A percentile compares a stretch with the other conserved stretches of the same genome.
Evolutionary conservation across 2,888 invertebrate genomes (phyloP).

Genomic region (Protonemura montana): DNA sequence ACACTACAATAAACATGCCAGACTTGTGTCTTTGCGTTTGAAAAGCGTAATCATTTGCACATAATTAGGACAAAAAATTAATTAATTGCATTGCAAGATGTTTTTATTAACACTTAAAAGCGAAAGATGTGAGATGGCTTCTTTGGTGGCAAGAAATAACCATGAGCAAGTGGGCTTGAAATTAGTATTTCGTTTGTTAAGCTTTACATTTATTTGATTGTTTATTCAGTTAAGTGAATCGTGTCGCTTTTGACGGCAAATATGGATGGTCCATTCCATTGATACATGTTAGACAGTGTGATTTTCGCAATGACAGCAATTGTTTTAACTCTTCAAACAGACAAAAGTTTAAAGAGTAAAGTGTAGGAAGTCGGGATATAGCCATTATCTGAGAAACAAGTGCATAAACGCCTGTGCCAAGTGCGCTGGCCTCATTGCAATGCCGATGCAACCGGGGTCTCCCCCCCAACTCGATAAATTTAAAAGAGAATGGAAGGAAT

Average conservation of each 20-base stretch:
- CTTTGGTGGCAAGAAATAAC: background rate
- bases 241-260: background rate
- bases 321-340: background rate
- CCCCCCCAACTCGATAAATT: background rate
- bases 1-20: background rate
- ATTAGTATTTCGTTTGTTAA: background rate
- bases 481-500: constrained; percentile 23
- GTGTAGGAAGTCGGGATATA: background rate
- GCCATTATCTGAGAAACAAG: background rate
- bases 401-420: constrained; percentile 7
- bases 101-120: background rate
- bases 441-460: background rate
- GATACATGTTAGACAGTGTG: background rate
- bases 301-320: too few relatives aligned
- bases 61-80: background rate
- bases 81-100: background rate
- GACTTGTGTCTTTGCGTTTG: background rate
- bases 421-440: constrained; percentile 19
- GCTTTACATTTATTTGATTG: background rate
- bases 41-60: background rate
- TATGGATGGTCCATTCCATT: background rate
- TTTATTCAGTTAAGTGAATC: background rate
- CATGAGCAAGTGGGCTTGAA: background rate
- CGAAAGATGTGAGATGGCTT: background rate
- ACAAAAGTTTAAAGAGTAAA: background rate